Base-by-base conservation (phyloP, 1,140 invertebrate genomes). In the Hycleus cichorii region DNA sequence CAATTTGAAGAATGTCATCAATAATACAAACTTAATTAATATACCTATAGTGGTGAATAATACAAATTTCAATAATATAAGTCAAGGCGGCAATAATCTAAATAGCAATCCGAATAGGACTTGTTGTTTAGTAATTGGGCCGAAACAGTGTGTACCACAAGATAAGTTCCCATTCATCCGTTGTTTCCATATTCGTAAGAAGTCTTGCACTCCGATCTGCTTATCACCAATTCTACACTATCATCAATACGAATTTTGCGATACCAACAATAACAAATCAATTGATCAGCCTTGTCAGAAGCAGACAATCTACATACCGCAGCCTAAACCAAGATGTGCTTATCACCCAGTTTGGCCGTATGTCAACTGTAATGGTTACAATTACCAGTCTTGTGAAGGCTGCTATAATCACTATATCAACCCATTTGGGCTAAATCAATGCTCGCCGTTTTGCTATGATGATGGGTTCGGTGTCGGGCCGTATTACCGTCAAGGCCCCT, bases 341-440 rank as follows among this genome's bases (percentile, higher is more conserved):
- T 69, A 70, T 40, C 65, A 66, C 43, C 51, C 57, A n/a, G 47
- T 32, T 9, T 74, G 71, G 71, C 72, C 72, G 0, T 74, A 72
- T 45, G 69, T 74, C 3, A 42, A 40, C n/a, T 74, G 72, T 46
- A 59, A 56, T 7, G 60, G 64, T 26, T 5, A 38, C 12, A 42
- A 62, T 45, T 46, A 59, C 25, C 59, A 54, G 25, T 32, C 62
- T 0, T 73, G 71, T 45, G 62, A 65, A 9, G 71, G 69, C 6
- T 73, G 71, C 50, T 73, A 72, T 48, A 49, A 50, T 5, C 69
- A 72, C 49, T 64, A 65, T 43, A 48, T 65, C 8, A 60, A 64
- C 45, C 40, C 43, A 2, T 39, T 55, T 10, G 43, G 38, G n/a
- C 6, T 39, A 4, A 43, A 49, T 2, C 54, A 57, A 46, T 67